Evolutionary conservation across 30 jellyfish, hydroid and myxozoan genomes (phyloP), one percentile per base, ranked within the genome.

Genomic region (Aurelia sp.): DNA sequence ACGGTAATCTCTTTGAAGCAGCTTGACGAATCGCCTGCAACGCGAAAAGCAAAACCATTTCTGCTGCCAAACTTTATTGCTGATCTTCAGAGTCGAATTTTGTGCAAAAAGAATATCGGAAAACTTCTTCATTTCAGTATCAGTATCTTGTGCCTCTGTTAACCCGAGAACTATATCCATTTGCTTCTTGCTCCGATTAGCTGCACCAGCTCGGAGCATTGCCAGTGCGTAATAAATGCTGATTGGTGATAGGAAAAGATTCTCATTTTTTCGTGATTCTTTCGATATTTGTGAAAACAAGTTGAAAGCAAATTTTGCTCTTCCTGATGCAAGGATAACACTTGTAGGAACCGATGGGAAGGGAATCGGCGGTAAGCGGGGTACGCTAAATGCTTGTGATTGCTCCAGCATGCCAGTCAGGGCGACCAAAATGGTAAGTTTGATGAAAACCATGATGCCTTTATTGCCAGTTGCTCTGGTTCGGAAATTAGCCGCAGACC

Each of bases 241-340:
- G 66, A 73, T 59, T 10, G 98, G 98, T 19, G 98, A 92, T 23
- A 86, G 6, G 41, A 91, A 65, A 4, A 85, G 11, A 59, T 91
- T 91, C 17, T 64, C 66, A 6, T 63, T 50, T 16, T 66, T 66
- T 13, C 63, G 55, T 3, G 63, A 20, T 33, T 16, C 61, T 35
- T 73, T 31, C 31, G 59, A 59, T 9, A 79, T 20, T 40, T 60
- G 52, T 44, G 59, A 35, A 76, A 69, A 88, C 83, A 88, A 31
- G 6, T 58, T 64, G 44, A 63, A 13, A 7, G 92, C 71, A 62
- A 88, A 84, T 33, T 44, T 65, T 33, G 63, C 33, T 4, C 63
- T 77, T 16, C 52, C 63, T 60, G 71, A 8, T 30, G 52, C 61
- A 21, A 40, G 52, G 31, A 44, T 44, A 44, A 44, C 55, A 9